Conservation (phyloP, 2,113 vertebrate species). For the Bettongia penicillata region DNA sequence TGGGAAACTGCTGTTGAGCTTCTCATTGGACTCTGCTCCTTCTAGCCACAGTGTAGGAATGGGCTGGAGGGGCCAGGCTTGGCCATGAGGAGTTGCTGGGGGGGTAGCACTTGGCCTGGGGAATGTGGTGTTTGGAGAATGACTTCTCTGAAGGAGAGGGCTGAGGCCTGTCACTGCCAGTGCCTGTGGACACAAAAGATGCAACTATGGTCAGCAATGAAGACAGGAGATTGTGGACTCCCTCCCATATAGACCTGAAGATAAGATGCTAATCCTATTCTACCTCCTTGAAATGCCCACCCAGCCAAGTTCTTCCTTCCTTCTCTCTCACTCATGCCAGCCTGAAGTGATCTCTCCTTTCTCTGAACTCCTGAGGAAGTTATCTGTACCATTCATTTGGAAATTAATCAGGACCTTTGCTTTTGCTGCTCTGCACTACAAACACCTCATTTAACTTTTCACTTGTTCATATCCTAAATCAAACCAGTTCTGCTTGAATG, state of each 20-base stretch:
- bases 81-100: conserved; percentile 88
- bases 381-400: background rate
- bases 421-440: background rate
- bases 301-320: too few species aligned
- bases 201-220: background rate
- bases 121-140: conserved; percentile 90
- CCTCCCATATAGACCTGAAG: background rate
- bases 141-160: conserved; percentile 95
- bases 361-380: background rate
- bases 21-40: conserved; percentile 90
- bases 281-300: background rate
- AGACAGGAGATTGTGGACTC: background rate
- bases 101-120: conserved; percentile 91
- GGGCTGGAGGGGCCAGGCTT: conserved; percentile 83
- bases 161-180: conserved; percentile 95
- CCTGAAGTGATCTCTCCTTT: background rate
- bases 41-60: conserved; percentile 91
- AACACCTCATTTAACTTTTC: background rate
- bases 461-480: background rate
- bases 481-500: background rate
- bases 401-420: background rate
- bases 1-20: conserved; percentile 97
- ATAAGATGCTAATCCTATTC: background rate
- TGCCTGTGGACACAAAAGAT: conserved; percentile 83
- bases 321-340: background rate